A percentile compares a stretch with the other conserved stretches of the same genome.
phyloP scores from a whole-genome alignment of 2,888 invertebrate species.

The Drosophila mimetica region DNA sequence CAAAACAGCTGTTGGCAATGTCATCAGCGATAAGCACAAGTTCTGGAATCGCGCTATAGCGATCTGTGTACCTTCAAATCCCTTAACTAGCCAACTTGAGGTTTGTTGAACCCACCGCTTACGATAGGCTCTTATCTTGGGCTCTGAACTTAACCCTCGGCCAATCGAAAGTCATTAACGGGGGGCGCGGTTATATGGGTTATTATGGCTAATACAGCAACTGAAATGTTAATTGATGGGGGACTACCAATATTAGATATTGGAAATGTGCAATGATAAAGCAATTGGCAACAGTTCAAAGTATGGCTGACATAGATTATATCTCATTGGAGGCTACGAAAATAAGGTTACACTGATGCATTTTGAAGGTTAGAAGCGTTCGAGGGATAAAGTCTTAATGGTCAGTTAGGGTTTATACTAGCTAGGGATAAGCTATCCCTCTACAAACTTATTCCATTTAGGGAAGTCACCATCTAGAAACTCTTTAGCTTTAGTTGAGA shows the following conservation, averaged over 20 bases:
- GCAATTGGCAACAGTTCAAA: neutral
- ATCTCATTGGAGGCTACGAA: neutral
- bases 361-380: no score
- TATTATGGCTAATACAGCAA: slow-evolving; percentile 12
- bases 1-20: slow-evolving; percentile 30
- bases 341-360: neutral
- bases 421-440: neutral
- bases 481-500: neutral
- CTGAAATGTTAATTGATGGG: slow-evolving; percentile 15
- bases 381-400: no score
- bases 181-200: slow-evolving; percentile 26
- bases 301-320: neutral
- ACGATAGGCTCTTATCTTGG: slow-evolving; percentile 30
- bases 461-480: neutral
- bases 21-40: slow-evolving; percentile 30
- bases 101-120: slow-evolving; percentile 32
- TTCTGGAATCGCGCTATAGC: slow-evolving; percentile 8
- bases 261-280: slow-evolving; percentile 4
- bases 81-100: slow-evolving; percentile 26
- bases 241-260: slow-evolving; percentile 5
- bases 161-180: slow-evolving; percentile 35
- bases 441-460: neutral
- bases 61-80: slow-evolving; percentile 15
- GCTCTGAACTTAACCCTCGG: slow-evolving; percentile 36
- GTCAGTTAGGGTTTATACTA: neutral